Evolutionary conservation across 1,140 invertebrate genomes (phyloP).

Genomic region (Subanguina moxae): DNA sequence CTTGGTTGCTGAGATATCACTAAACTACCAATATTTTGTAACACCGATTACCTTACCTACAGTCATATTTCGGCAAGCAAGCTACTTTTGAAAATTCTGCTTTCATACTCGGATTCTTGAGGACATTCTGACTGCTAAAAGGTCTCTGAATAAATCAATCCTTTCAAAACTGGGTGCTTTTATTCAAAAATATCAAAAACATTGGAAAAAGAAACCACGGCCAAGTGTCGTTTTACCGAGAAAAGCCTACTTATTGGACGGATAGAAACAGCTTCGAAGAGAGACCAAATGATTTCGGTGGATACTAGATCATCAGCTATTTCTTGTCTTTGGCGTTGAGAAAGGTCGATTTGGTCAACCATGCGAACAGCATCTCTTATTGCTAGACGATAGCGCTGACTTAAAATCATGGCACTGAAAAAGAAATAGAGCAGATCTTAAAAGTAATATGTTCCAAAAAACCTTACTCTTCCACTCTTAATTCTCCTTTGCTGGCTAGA

Average conservation of each 20-base stretch:
- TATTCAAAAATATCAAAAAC: no score
- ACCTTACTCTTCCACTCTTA: conserved; percentile 10
- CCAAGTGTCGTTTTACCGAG: no score
- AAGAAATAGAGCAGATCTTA: background rate
- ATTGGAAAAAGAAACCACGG: no score
- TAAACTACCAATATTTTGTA: no score
- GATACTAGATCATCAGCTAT: conserved; percentile 3
- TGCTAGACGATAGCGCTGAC: conserved; percentile 10
- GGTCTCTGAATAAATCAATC: no score
- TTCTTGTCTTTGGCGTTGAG: background rate
- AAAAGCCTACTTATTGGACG: background rate
- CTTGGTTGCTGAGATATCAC: no score
- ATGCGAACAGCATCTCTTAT: background rate
- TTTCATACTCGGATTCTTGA: no score
- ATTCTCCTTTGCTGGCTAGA: background rate
- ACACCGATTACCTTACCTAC: no score
- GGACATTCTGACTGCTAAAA: no score
- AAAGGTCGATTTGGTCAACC: background rate
- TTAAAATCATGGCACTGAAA: conserved; percentile 7
- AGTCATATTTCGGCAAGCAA: no score
- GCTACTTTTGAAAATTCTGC: no score
- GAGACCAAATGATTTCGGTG: conserved; percentile 22
- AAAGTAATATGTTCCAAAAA: background rate
- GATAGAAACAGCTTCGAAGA: conserved; percentile 16
- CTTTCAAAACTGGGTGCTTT: no score